Base-by-base conservation (phyloP, 2,113 vertebrate genomes). In the Emydocephalus ijimae region DNA sequence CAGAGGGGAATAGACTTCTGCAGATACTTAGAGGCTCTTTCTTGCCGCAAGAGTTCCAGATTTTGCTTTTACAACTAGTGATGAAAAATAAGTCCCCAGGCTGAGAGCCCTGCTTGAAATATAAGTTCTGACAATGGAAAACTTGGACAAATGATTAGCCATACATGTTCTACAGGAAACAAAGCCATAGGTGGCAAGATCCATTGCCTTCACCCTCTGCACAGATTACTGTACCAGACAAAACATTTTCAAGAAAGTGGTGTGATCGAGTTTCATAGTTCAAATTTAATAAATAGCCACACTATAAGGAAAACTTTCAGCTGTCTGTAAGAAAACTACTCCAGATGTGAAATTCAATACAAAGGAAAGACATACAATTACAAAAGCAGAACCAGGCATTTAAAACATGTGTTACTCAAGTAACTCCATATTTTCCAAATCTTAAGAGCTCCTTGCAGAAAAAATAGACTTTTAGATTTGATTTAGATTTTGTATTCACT, bases 381-480 rank as follows among this genome's bases (percentile, higher is more conserved):
- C 7, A 93, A 91, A 85, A 93, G 54, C 88, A 95, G 95, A 95
- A 92, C 61, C 3, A 90, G 92, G 87, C 34, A 90, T 93, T 91
- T 94, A 64, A 54, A 93, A 93, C 48, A 93, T 24, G 24, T 85
- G 24, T 89, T 95, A 90, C 87, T 94, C 54, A 91, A 92, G 57
- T 9, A 94, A 93, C 11, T 2, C 85, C 12, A 24, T 61, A 23
- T 5, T 85, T 94, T 90, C 57, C 39, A 87, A 85, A 94, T n/a
- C 87, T 88, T 91, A 91, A 43, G 91, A 92, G 74, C 29, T 94
- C 55, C 86, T 86, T 87, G 59, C 85, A 92, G 90, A 48, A 91
- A 90, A 91, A 93, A 91, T 74, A 57, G 85, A 61, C 57, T 94
- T 96, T 74, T 92, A 94, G 92, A 94, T 95, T 91, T 92, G 92